Base-by-base conservation (phyloP, 2,888 invertebrate genomes). In the Lycaena phlaeas region DNA sequence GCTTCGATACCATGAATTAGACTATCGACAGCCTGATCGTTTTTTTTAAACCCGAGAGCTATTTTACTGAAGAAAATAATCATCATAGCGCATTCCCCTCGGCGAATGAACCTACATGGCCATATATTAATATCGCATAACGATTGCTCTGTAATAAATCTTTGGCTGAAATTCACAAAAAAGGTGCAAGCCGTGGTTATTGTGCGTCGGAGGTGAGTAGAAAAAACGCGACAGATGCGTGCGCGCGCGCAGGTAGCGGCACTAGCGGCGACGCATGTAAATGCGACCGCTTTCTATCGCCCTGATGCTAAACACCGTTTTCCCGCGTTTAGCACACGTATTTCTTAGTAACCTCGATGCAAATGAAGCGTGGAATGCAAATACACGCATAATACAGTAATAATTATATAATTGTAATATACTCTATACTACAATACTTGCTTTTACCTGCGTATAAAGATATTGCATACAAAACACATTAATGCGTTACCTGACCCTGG, bases 191-290 rank as follows among this genome's bases (percentile, higher is more conserved):
- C 44, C 53, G 49, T 42, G 53, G 54, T 56, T 64, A 67, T 66
- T 65, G 65, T 56, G 41, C 53, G 51, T 41, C 51, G 51, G 46
- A 50, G 52, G 46, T 42, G 53, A 43, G 34, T 42, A 37, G 50
- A 57, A 59, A 58, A 63, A 60, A 56, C 47, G 45, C 44, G 46
- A 12, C 68, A 66, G 70, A 65, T 70, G 71, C 63, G 61, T 70
- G 71, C 63, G 60, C 50, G 51, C 45, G 61, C 62, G 65, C 73
- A 69, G 70, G 72, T 71, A 71, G 61, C 53, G 51, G 47, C 50
- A 56, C 55, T 50, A 71, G 61, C 53, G 51, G 47, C 50, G 56
- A 56, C 51, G 61, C 67, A 69, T 66, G 68, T 68, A 64, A 64
- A 64, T 67, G 48, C 27, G 44, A 18, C 43, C 46, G 36, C 34